Conservation (phyloP, 2,888 invertebrate species). For the Archaeoteleia sp. region DNA sequence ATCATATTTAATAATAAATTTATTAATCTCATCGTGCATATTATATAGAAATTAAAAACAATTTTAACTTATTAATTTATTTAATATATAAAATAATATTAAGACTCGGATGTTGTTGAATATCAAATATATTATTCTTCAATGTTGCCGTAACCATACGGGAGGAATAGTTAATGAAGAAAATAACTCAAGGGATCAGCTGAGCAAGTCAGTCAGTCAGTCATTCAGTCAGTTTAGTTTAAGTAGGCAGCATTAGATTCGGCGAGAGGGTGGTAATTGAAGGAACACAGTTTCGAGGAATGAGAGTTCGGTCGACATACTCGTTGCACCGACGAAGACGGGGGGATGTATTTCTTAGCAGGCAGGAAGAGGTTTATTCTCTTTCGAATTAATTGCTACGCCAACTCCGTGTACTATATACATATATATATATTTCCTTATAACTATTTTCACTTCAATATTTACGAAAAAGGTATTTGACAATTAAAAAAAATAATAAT, state of each 20-base stretch:
- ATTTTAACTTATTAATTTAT: too few relatives aligned
- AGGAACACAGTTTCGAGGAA: conserved; percentile 30
- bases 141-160: conserved; percentile 16
- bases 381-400: conserved; percentile 30
- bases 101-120: conserved; percentile 9
- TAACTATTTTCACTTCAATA: too few relatives aligned
- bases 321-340: conserved; percentile 31
- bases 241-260: conserved; percentile 33
- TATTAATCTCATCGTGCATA: too few relatives aligned
- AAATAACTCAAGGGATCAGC: conserved; percentile 22
- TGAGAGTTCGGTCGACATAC: conserved; percentile 32
- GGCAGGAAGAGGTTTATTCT: conserved; percentile 33
- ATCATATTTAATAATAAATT: too few relatives aligned
- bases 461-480: too few relatives aligned
- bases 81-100: too few relatives aligned
- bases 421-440: too few relatives aligned
- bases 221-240: conserved; percentile 33
- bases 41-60: too few relatives aligned
- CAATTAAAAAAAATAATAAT: too few relatives aligned
- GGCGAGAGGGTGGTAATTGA: conserved; percentile 25
- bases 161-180: conserved; percentile 28
- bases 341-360: conserved; percentile 28
- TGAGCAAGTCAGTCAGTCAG: conserved; percentile 13
- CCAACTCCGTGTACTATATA: conserved; percentile 1
- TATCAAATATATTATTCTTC: conserved; percentile 36